Evolutionary conservation across 2,888 invertebrate genomes (phyloP), one percentile per base, ranked within the genome.

Genomic region (Sabatieria punctata): DNA sequence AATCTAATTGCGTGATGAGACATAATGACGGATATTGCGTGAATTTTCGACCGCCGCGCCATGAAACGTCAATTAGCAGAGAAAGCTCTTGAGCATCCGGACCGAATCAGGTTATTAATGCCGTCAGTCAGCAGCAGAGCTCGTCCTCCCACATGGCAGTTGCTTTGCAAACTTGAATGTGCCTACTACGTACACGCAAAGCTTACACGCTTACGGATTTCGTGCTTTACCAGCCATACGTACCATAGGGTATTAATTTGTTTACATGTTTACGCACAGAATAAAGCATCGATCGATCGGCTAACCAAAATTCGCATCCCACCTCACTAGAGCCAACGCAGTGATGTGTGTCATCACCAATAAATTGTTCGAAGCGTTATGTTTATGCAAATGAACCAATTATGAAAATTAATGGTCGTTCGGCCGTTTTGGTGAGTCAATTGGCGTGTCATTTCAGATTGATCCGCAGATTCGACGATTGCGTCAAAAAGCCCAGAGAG

Each of bases 391-490:
- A 15, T 15, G 30, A 15, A 21, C 8, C 37, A n/a, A 15, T 26
- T 25, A 25, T 18, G 23, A n/a, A 15, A 37, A 18, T 23, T 13
- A 22, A n/a, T 41, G 40, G 24, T 19, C n/a, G 35, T 21, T 24
- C 26, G n/a, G 2, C 25, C 44, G 19, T 6, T 11, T 26, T 27
- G 6, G n/a, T n/a, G n/a, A n/a, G n/a, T n/a, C n/a, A n/a, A n/a
- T n/a, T n/a, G n/a, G n/a, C n/a, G n/a, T n/a, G n/a, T n/a, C n/a
- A n/a, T 45, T 54, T 47, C 49, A 61, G 62, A 50, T 47, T 62
- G 30, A 62, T 63, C 41, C 52, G 56, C 24, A 54, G 57, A 25
- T 63, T 63, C 54, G 61, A 63, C 49, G 49, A 46, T 19, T 63
- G 63, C 48, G 57, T 63, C 15, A 50, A 53, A n/a, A 54, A 54